phyloP scores from a whole-genome alignment of 2,113 vertebrate species.

The Arothron firmamentum region DNA sequence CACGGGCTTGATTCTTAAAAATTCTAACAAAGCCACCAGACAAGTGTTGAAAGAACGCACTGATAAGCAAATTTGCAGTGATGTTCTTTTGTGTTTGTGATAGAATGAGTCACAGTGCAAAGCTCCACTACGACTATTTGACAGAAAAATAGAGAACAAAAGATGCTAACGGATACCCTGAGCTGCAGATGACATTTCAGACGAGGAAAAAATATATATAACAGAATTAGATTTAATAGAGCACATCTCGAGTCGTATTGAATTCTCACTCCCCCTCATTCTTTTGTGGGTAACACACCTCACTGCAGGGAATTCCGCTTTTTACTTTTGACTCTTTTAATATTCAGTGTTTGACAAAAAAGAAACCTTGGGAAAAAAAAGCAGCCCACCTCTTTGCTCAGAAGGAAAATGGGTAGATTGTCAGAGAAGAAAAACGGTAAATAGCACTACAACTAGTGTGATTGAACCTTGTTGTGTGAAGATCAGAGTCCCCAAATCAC shows the following conservation, averaged over 20 bases:
- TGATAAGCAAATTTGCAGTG: slow-evolving; percentile 57
- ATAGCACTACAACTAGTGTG: slow-evolving; percentile 65
- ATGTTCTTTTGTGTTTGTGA: slow-evolving; percentile 52
- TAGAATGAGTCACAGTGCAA: slow-evolving; percentile 32
- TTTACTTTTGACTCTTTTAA: slow-evolving; percentile 56
- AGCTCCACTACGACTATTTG: slow-evolving; percentile 48
- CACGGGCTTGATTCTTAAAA: slow-evolving; percentile 41
- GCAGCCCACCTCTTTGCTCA: slow-evolving; percentile 33
- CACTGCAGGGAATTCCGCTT: slow-evolving; percentile 65
- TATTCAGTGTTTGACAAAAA: slow-evolving; percentile 59
- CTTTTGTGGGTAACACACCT: slow-evolving; percentile 57
- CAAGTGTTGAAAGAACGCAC: slow-evolving; percentile 55
- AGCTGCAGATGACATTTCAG: slow-evolving; percentile 42
- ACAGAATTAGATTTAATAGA: slow-evolving; percentile 46
- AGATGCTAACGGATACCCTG: slow-evolving; percentile 49
- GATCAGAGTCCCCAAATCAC: slow-evolving; percentile 93
- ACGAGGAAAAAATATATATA: slow-evolving; percentile 9
- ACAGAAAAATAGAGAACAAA: slow-evolving; percentile 61
- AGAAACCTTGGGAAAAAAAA: slow-evolving; percentile 2
- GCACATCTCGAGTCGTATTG: slow-evolving; percentile 51
- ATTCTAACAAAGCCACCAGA: slow-evolving; percentile 47
- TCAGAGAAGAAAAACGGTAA: slow-evolving; percentile 65
- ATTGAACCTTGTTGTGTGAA: slow-evolving; percentile 84
- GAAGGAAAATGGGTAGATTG: slow-evolving; percentile 37
- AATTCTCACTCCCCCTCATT: slow-evolving; percentile 54